Percentiles rank a stretch among this genome's conserved stretches.
These are phyloP conservation scores for Sebastes miniatus DNA, from an alignment of 2,797 vertebrate species.

Conservation along the genomic window DNA sequence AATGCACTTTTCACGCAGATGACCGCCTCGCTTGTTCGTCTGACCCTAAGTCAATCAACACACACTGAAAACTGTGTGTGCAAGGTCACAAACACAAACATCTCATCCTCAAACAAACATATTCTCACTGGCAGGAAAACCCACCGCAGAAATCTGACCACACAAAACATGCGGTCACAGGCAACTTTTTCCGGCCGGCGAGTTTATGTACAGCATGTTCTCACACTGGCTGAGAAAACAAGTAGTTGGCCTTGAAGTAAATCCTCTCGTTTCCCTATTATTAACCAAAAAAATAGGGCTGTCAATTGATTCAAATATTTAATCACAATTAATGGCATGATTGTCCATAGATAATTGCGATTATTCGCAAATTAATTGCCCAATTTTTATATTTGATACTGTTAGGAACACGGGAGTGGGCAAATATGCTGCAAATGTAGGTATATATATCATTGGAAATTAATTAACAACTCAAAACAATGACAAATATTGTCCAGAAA, in stretches of 20 bases:
- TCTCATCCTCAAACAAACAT: slow-evolving; percentile 23
- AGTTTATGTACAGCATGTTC: slow-evolving; percentile 12
- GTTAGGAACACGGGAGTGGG: no score
- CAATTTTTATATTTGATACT: no score
- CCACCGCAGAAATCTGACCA: background rate
- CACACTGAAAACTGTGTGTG: background rate
- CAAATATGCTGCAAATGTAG: no score
- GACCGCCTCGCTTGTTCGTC: slow-evolving; percentile 5
- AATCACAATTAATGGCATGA: no score
- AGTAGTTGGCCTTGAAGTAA: background rate
- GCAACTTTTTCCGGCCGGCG: background rate
- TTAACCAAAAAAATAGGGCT: background rate
- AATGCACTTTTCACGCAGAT: slow-evolving; percentile 24
- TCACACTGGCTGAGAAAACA: background rate
- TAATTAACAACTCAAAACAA: no score
- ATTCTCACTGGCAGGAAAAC: background rate
- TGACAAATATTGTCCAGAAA: no score
- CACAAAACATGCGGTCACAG: background rate
- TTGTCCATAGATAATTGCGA: no score
- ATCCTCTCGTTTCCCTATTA: background rate
- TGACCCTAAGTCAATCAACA: background rate
- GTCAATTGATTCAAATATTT: no score
- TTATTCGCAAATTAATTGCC: no score
- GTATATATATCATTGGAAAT: no score
- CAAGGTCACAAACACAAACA: slow-evolving; percentile 15